These are phyloP conservation scores for Amorpha juglandis DNA, from an alignment of 2,888 invertebrate species.

Conservation along the genomic window DNA sequence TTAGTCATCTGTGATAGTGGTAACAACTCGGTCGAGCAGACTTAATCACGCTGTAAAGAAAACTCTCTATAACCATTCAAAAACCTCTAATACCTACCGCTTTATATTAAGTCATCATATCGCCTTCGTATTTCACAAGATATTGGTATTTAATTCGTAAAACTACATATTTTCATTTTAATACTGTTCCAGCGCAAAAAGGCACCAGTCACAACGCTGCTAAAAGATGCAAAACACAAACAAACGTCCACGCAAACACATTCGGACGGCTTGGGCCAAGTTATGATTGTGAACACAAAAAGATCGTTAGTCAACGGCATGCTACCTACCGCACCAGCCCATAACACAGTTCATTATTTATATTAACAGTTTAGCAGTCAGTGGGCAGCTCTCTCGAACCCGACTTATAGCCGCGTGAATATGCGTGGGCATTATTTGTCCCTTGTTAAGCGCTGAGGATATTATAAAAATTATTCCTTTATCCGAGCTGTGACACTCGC, in stretches of 20 bases:
- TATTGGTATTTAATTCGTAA: too few relatives aligned
- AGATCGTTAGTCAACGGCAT: conserved; percentile 76
- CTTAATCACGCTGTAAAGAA: too few relatives aligned
- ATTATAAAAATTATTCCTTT: conserved; percentile 85
- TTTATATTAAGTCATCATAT: too few relatives aligned
- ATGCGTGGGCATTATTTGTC: conserved; percentile 83
- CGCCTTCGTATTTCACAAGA: too few relatives aligned
- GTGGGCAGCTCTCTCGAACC: conserved; percentile 72
- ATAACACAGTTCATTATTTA: conserved; percentile 84
- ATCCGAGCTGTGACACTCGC: conserved; percentile 81
- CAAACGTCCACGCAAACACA: conserved; percentile 36
- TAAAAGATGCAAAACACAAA: conserved; percentile 28
- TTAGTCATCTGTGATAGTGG: too few relatives aligned
- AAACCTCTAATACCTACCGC: too few relatives aligned
- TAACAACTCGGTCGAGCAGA: too few relatives aligned
- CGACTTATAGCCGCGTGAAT: conserved; percentile 81
- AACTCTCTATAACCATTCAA: too few relatives aligned
- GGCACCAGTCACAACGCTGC: conserved; percentile 21
- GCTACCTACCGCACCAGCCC: conserved; percentile 74
- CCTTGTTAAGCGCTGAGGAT: conserved; percentile 83
- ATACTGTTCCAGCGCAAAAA: background rate
- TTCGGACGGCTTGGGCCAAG: conserved; percentile 45
- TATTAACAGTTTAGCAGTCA: conserved; percentile 84
- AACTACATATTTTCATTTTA: background rate
- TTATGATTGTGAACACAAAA: conserved; percentile 70